Evolutionary conservation across 2,888 invertebrate species (phyloP).

Genomic region (Escarpia spicata): DNA sequence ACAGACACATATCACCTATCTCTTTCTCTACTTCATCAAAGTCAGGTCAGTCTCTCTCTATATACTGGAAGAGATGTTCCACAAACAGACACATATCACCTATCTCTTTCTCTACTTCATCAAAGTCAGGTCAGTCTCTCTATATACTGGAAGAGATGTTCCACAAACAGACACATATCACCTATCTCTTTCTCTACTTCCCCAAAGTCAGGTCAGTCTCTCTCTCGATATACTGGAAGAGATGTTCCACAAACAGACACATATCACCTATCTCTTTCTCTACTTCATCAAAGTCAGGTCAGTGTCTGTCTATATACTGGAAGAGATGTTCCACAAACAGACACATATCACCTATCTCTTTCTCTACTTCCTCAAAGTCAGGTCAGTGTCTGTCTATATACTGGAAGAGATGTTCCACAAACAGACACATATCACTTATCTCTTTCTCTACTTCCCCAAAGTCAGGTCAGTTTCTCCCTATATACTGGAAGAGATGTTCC

Average conservation of each 20-base stretch:
- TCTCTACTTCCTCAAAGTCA: neutral
- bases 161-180: neutral
- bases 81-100: neutral
- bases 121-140: neutral
- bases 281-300: neutral
- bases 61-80: neutral
- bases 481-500: no score
- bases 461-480: neutral
- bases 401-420: neutral
- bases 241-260: neutral
- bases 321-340: neutral
- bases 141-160: no score
- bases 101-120: neutral
- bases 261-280: neutral
- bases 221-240: no score
- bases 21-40: neutral
- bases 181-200: neutral
- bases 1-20: neutral
- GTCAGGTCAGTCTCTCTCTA: neutral
- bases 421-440: neutral
- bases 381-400: neutral
- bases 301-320: neutral
- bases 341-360: neutral
- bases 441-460: neutral
- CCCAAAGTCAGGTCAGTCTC: neutral